phyloP scores from a whole-genome alignment of 1,140 invertebrate genomes.

The Drosophila azteca region DNA sequence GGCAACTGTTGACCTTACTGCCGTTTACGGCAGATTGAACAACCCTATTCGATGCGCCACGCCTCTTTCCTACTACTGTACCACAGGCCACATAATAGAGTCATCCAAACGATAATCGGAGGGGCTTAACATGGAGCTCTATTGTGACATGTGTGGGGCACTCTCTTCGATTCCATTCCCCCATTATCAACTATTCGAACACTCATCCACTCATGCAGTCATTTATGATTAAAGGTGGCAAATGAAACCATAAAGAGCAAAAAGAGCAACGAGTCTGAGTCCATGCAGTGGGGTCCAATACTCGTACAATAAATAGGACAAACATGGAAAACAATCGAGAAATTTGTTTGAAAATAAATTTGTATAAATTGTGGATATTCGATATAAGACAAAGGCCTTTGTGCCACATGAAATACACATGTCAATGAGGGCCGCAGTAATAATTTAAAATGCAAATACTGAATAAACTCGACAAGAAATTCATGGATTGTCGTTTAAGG shows the following conservation, averaged over 20 bases:
- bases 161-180: constrained; percentile 2
- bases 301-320: constrained; percentile 43
- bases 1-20: constrained; percentile 31
- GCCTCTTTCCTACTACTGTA: constrained; percentile 33
- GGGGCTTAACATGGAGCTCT: constrained; percentile 24
- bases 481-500: constrained; percentile 68
- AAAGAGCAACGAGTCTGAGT: constrained; percentile 45
- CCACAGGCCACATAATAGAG: constrained; percentile 45
- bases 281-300: no score
- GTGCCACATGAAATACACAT: constrained; percentile 68
- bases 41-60: constrained; percentile 35
- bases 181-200: constrained; percentile 3
- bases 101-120: constrained; percentile 48
- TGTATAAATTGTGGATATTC: constrained; percentile 55
- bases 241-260: constrained; percentile 67
- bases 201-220: background rate
- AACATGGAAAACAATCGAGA: constrained; percentile 60
- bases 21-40: constrained; percentile 17
- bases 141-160: constrained; percentile 62
- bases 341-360: constrained; percentile 65
- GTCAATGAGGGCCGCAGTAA: constrained; percentile 68
- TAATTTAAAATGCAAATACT: constrained; percentile 80
- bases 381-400: constrained; percentile 71
- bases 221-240: constrained; percentile 66
- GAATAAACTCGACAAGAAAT: constrained; percentile 53